Base-by-base conservation (phyloP, 1,140 invertebrate genomes). In the Hypothenemus hampei region DNA sequence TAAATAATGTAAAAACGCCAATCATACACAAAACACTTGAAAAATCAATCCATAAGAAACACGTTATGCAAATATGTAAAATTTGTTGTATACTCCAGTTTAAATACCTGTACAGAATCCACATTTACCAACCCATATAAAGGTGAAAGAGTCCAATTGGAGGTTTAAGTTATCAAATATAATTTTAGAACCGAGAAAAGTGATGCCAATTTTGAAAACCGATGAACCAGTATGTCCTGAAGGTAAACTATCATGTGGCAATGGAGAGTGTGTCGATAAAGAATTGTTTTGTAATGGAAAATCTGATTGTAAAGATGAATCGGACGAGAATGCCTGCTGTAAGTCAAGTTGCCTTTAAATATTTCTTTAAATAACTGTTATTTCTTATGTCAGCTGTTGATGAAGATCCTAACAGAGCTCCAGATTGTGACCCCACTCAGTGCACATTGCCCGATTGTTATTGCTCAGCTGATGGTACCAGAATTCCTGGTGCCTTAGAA, bases 271-370 rank as follows among this genome's bases (percentile, higher is more conserved):
- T 73, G 81, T 94, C 20, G 88, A 91, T 57, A 92, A 90, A 73
- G 86, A 89, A 65, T 76, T 93, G 22, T 94, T 94, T 78, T 97
- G 93, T 75, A 91, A 96, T 69, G 89, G 89, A 68, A 90, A 90
- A 74, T 75, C 82, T 22, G 91, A 97, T 65, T 97, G 93, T 74
- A 86, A 88, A 65, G 93, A 97, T 72, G 88, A 92, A 66, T 95
- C 91, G 29, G 93, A 97, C 70, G 93, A 97, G 79, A 92, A 91
- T 66, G 89, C 91, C 60, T 96, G 93, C 80, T 85, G 91, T 94
- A 78, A 87, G 89, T 87, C n/a, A n/a, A n/a, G n/a, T n/a, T n/a
- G n/a, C 26, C 26, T 29, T 7, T n/a, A n/a, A n/a, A n/a, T n/a
- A n/a, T n/a, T n/a, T n/a, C n/a, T n/a, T n/a, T 29, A 29, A 29